Conservation (phyloP, 2,888 invertebrate genomes). For the Melitaea athalia region DNA sequence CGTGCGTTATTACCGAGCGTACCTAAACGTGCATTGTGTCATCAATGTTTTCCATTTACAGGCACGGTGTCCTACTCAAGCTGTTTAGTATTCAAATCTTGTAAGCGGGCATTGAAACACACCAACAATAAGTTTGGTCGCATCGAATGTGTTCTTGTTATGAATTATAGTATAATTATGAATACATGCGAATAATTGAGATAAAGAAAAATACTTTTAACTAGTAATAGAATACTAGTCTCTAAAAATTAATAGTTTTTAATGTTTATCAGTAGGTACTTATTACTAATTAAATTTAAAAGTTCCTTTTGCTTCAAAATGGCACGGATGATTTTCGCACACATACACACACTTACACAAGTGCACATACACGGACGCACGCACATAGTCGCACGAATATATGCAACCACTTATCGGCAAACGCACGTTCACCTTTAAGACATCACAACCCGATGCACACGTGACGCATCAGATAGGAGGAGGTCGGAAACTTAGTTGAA, state of each 20-base stretch:
- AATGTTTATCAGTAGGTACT: too few species aligned
- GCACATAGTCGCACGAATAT: background rate
- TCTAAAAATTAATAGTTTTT: too few species aligned
- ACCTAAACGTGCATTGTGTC: background rate
- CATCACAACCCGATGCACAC: constrained; percentile 16
- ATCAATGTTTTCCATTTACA: constrained; percentile 27
- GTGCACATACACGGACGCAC: too few species aligned
- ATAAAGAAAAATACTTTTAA: too few species aligned
- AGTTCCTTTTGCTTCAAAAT: too few species aligned
- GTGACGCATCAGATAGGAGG: constrained; percentile 26
- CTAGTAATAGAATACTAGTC: too few species aligned
- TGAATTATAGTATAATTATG: background rate
- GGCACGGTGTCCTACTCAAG: constrained; percentile 18
- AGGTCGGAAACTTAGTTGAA: constrained; percentile 25
- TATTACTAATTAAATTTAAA: background rate
- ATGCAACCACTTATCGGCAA: background rate
- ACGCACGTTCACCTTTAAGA: constrained; percentile 11
- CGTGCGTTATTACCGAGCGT: background rate
- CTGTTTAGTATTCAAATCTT: constrained; percentile 33
- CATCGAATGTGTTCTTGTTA: constrained; percentile 19
- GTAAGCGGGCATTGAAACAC: constrained; percentile 25
- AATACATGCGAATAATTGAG: too few species aligned
- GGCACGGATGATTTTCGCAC: too few species aligned
- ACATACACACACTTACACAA: too few species aligned
- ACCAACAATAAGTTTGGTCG: constrained; percentile 18